phyloP scores from a whole-genome alignment of 2,888 invertebrate genomes.

The Hydriomena furcata region DNA sequence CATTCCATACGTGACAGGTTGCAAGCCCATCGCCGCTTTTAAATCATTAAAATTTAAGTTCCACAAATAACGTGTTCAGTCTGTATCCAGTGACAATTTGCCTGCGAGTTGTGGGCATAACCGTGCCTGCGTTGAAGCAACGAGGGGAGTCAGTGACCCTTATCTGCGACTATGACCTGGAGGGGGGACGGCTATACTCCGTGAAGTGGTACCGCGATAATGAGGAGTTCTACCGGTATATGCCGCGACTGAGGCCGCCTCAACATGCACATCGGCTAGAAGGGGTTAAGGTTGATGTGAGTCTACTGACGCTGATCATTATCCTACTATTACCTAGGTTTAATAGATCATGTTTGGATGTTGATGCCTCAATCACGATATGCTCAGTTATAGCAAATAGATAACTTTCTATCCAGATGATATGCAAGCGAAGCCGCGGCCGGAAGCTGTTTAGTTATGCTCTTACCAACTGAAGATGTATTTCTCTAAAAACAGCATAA shows the following conservation, averaged over 20 bases:
- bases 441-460: no score
- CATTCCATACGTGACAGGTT: no score
- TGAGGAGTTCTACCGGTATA: constrained; percentile 86
- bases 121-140: constrained; percentile 83
- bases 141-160: constrained; percentile 82
- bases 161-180: constrained; percentile 84
- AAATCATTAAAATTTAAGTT: background rate
- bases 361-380: no score
- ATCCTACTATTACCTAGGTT: no score
- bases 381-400: no score
- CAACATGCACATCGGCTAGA: constrained; percentile 85
- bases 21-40: no score
- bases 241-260: constrained; percentile 84
- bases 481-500: no score
- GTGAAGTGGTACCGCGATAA: constrained; percentile 87
- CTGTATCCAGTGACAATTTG: constrained; percentile 59
- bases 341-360: no score
- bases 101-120: constrained; percentile 75
- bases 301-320: constrained; percentile 42
- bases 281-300: constrained; percentile 86
- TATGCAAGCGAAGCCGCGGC: no score
- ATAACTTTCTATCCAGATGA: no score
- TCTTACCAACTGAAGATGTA: no score
- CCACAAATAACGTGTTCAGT: background rate
- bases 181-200: constrained; percentile 85